Evolutionary conservation across 1,140 invertebrate genomes (phyloP).

Genomic region (Piezodorus guildinii): DNA sequence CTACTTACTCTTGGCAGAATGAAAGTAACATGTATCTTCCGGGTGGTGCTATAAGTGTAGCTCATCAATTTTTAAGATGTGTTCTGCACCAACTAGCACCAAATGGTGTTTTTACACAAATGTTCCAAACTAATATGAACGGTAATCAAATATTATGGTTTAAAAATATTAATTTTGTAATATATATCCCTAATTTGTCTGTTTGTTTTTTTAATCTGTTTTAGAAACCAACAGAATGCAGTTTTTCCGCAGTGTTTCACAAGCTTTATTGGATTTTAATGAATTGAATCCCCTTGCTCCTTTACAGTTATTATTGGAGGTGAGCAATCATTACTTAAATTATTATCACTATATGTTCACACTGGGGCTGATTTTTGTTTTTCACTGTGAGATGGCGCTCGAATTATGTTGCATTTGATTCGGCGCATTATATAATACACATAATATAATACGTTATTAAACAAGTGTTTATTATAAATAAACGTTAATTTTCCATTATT

Average conservation of each 20-base stretch:
- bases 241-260: constrained; percentile 88
- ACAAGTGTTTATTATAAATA: too few species aligned
- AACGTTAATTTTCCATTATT: too few species aligned
- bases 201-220: constrained; percentile 25
- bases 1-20: constrained; percentile 80
- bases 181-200: neutral
- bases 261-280: constrained; percentile 89
- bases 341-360: too few species aligned
- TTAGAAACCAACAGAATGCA: constrained; percentile 53
- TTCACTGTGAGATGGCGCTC: too few species aligned
- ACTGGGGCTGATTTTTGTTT: too few species aligned
- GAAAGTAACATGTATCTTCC: constrained; percentile 79
- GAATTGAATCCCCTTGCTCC: constrained; percentile 92
- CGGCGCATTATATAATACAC: too few species aligned
- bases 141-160: constrained; percentile 38
- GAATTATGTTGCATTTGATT: too few species aligned
- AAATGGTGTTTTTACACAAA: constrained; percentile 90
- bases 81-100: constrained; percentile 91
- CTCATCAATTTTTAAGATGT: constrained; percentile 92
- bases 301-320: constrained; percentile 81
- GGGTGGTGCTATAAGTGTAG: constrained; percentile 81
- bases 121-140: constrained; percentile 81
- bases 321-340: too few species aligned
- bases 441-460: too few species aligned
- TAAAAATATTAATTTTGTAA: neutral